phyloP scores from a whole-genome alignment of 2,113 vertebrate genomes.

The Acinonyx jubatus region DNA sequence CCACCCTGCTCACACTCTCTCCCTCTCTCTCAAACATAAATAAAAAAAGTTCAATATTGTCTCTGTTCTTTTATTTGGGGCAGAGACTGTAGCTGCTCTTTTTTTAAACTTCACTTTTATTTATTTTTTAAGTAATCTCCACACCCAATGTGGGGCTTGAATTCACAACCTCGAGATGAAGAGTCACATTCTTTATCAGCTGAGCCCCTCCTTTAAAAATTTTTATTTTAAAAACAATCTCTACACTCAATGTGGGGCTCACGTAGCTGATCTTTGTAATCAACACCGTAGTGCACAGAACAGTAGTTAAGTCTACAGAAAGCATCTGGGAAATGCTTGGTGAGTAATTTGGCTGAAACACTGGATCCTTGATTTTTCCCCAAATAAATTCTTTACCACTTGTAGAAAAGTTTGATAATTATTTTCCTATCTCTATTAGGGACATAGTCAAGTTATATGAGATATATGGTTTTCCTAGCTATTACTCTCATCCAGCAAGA shows the following conservation, averaged over 20 bases:
- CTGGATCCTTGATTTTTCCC: neutral
- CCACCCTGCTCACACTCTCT: no score
- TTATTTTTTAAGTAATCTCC: neutral
- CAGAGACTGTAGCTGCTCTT: neutral
- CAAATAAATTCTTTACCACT: neutral
- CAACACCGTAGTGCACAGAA: neutral
- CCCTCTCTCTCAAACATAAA: no score
- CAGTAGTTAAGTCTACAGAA: neutral
- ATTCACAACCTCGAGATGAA: neutral
- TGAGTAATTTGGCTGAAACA: neutral
- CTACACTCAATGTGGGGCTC: neutral
- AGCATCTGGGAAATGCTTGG: neutral
- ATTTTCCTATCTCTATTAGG: conserved; percentile 9
- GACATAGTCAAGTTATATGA: neutral
- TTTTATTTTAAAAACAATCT: neutral
- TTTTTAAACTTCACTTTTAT: neutral
- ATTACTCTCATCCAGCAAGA: neutral
- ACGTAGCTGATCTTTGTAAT: neutral
- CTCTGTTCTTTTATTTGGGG: neutral
- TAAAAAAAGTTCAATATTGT: no score
- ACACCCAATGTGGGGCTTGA: neutral
- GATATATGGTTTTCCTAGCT: neutral
- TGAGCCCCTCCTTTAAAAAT: neutral
- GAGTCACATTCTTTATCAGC: neutral
- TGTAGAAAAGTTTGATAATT: neutral